Base-by-base conservation (phyloP, 64 coral and sea anemone genomes). In the Orbicella faveolata region DNA sequence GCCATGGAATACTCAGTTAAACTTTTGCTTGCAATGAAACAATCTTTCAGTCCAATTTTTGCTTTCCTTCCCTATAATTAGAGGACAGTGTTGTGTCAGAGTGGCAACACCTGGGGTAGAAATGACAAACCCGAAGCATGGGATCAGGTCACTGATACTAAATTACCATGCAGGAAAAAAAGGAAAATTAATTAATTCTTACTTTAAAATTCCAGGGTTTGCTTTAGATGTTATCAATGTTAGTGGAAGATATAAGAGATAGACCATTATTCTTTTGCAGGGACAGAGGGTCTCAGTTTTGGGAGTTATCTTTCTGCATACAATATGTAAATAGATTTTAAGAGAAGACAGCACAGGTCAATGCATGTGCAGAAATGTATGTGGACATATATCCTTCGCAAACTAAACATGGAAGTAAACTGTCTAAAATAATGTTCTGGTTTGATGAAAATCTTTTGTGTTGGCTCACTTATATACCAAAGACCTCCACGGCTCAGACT, bases 371-470 rank as follows among this genome's bases (percentile, higher is more conserved):
- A 41, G 39, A 41, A 41, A 41, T 41, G 39, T 41, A 41, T 41
- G 2, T 4, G 39, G 39, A 2, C 2, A 41, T 2, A 2, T 41
- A 41, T 41, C 4, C 39, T 41, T 41, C 73, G 34, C 73, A 75
- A 4, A 23, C 44, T 6, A 48, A 6, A 4, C 44, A 75, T 34
- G 2, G 34, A 75, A 75, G 73, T 75, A 33, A 1, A 69, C 26
- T 73, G 61, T 51, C 84, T 81, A 34, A 93, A 93, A 79, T 88
- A 64, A 69, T 88, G 36, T 73, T 93, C 83, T 57, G 84, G 88
- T 41, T 81, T 68, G 11, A 34, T 48, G 36, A 93, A 90, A 13
- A 90, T 87, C 2, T 55, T 87, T 37, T 90, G 44, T 3, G 88
- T 88, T 51, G 93, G 88, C 36, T 52, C 74, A 61, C 88, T 83